A percentile compares a stretch with the other conserved stretches of the same genome.
Conservation (phyloP, 2,113 vertebrate genomes). For the Amia ocellicauda region DNA sequence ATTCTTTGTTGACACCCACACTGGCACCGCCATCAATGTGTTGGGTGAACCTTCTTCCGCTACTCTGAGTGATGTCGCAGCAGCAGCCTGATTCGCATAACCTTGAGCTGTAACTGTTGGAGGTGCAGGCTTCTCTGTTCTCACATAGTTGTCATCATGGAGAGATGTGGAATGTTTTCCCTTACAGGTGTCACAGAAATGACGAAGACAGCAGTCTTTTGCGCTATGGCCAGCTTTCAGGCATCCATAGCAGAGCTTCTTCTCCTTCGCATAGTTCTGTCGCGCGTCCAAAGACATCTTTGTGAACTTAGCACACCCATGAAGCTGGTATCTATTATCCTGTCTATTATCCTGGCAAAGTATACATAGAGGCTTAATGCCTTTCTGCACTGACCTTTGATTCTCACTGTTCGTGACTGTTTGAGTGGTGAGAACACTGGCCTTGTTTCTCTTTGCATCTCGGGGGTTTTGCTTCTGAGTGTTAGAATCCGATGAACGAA, state of each 20-base stretch:
- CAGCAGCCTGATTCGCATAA: neutral
- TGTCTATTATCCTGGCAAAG: neutral
- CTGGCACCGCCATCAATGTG: constrained; percentile 8
- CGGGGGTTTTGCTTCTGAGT: neutral
- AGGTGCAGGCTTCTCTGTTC: neutral
- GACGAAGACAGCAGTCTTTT: constrained; percentile 8
- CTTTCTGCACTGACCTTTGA: neutral
- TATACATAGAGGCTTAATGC: neutral
- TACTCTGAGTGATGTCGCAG: neutral
- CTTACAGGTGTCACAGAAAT: constrained; percentile 10
- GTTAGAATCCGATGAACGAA: neutral
- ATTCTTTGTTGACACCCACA: constrained; percentile 7
- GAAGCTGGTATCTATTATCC: no score
- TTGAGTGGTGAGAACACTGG: constrained; percentile 20
- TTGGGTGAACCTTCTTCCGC: neutral
- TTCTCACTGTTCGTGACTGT: constrained; percentile 1
- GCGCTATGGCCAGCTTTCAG: neutral
- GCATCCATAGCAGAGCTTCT: constrained; percentile 25
- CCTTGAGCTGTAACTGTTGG: neutral
- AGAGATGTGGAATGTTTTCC: neutral
- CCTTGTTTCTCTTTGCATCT: constrained; percentile 6
- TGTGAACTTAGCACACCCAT: constrained; percentile 4
- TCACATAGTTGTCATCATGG: neutral
- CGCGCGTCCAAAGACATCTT: neutral
- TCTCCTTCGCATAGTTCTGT: constrained; percentile 12